Evolutionary conservation across 2,797 vertebrate genomes (phyloP).

Genomic region (Chelon auratus): DNA sequence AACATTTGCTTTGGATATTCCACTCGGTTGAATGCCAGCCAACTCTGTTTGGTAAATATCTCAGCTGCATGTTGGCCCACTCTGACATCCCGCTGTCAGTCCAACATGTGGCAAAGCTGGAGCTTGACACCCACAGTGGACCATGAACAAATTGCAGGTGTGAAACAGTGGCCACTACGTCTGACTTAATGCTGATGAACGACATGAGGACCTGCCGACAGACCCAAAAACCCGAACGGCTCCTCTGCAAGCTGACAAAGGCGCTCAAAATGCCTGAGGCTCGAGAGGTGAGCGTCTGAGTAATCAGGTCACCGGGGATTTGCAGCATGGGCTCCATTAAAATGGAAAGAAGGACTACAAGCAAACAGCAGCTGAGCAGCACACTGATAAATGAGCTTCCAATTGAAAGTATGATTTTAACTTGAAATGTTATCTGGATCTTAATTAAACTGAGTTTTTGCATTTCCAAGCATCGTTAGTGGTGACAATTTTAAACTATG

Average conservation of each 20-base stretch:
- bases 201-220: constrained; percentile 31
- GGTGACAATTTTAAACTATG: neutral
- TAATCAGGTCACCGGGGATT: constrained; percentile 43
- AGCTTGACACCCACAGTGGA: constrained; percentile 6
- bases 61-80: constrained; percentile 1
- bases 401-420: neutral
- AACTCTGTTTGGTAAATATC: constrained; percentile 23
- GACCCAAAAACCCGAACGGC: constrained; percentile 47
- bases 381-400: neutral
- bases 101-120: constrained; percentile 25
- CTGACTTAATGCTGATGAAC: constrained; percentile 54
- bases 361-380: constrained; percentile 5
- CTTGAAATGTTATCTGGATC: too few relatives aligned
- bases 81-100: constrained; percentile 1
- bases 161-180: constrained; percentile 24
- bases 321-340: constrained; percentile 27
- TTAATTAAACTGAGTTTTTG: neutral
- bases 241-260: constrained; percentile 32
- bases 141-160: constrained; percentile 41
- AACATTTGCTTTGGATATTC: constrained; percentile 4
- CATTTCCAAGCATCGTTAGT: too few relatives aligned
- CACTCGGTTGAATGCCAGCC: constrained; percentile 9
- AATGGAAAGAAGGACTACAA: constrained; percentile 20
- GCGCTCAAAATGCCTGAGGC: constrained; percentile 16
- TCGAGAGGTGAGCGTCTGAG: constrained; percentile 14